Conservation (phyloP, 2,113 vertebrate species). For the Psettodes erumei region DNA sequence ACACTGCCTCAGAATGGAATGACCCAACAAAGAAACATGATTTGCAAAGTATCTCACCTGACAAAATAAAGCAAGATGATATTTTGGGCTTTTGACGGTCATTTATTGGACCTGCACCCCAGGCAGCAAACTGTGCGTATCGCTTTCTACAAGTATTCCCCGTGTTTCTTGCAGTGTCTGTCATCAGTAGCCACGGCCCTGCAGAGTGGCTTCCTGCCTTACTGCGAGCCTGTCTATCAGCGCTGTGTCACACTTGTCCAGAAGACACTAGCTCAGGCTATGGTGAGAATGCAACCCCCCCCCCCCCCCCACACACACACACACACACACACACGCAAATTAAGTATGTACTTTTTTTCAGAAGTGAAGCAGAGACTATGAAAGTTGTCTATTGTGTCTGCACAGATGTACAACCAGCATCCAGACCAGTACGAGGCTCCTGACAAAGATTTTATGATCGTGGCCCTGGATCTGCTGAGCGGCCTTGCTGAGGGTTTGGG, state of each 20-base stretch:
- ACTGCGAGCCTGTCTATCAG: slow-evolving; percentile 96
- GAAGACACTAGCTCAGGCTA: slow-evolving; percentile 95
- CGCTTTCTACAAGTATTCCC: neutral
- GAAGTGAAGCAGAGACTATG: neutral
- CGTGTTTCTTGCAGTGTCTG: slow-evolving; percentile 82
- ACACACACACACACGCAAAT: neutral
- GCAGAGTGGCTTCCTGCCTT: slow-evolving; percentile 94
- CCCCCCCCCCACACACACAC: no score
- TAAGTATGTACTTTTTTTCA: no score
- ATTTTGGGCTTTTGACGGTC: neutral
- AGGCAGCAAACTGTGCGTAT: neutral
- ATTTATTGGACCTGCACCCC: neutral
- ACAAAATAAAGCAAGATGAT: neutral
- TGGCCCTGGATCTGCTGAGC: slow-evolving; percentile 93
- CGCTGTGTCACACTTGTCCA: slow-evolving; percentile 96
- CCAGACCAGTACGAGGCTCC: slow-evolving; percentile 96
- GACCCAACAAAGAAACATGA: fast-evolving
- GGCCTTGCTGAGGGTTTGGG: slow-evolving; percentile 94
- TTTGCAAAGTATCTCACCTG: neutral
- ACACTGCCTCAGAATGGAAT: neutral
- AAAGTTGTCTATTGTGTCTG: neutral
- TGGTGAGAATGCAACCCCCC: slow-evolving; percentile 85
- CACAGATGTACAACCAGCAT: slow-evolving; percentile 95
- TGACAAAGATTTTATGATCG: slow-evolving; percentile 98
- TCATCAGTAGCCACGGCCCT: slow-evolving; percentile 94